These are phyloP conservation scores for Lordiphosa stackelbergi DNA, from an alignment of 1,140 invertebrate species.

Conservation along the genomic window DNA sequence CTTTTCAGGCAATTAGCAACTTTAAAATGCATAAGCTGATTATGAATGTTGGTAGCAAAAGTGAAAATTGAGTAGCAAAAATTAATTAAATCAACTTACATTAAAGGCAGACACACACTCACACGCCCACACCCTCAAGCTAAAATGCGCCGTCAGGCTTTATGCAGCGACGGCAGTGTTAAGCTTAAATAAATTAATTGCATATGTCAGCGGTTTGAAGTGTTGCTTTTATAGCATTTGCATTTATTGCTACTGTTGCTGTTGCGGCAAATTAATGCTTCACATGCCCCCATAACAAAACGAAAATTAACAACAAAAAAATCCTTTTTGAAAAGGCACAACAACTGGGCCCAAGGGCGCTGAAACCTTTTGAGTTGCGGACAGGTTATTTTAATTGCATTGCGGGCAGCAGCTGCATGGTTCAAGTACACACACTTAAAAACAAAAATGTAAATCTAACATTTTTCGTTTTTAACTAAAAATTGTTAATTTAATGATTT, in stretches of 20 bases:
- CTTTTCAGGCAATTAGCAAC: slow-evolving; percentile 51
- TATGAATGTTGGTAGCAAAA: slow-evolving; percentile 19
- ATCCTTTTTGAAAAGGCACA: no score
- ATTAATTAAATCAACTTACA: slow-evolving; percentile 46
- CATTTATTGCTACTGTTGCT: slow-evolving; percentile 29
- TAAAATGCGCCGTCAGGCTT: slow-evolving; percentile 8
- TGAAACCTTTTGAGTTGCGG: no score
- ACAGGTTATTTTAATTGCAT: no score
- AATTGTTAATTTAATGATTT: no score
- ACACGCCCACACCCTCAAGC: not conserved
- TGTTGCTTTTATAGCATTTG: slow-evolving; percentile 36
- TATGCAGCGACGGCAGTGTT: slow-evolving; percentile 44
- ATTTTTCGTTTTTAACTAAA: no score
- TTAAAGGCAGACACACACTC: not conserved
- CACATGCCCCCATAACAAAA: not conserved
- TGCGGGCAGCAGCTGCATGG: no score
- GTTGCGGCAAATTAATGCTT: slow-evolving; percentile 34
- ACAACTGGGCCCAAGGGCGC: no score
- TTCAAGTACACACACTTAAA: no score
- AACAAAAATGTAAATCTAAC: no score
- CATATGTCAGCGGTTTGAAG: slow-evolving; percentile 60
- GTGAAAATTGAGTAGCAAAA: slow-evolving; percentile 16
- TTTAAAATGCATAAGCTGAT: slow-evolving; percentile 54
- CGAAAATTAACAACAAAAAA: no score
- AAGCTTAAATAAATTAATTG: slow-evolving; percentile 68